A percentile compares a stretch with the other conserved stretches of the same genome.
Conservation (phyloP, 2,113 vertebrate species). For the Xyrauchen texanus region DNA sequence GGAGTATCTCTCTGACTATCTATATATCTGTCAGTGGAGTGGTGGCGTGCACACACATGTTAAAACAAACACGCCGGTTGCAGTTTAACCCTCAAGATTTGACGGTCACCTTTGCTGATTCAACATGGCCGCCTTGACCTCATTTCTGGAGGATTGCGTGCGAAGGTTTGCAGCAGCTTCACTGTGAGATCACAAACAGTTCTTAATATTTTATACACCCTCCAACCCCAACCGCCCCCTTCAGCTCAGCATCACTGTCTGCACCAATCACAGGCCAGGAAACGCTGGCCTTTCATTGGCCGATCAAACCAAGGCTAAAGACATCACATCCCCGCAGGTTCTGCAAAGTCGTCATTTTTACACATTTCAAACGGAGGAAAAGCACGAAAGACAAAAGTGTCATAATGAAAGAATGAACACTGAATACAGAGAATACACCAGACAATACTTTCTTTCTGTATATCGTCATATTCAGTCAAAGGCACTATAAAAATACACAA, state of each 20-base stretch:
- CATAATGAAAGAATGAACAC: no score
- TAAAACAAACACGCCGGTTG: background rate
- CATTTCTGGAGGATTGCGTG: constrained; percentile 64
- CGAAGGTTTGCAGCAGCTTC: constrained; percentile 73
- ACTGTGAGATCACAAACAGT: constrained; percentile 80
- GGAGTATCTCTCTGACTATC: no score
- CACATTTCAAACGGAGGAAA: no score
- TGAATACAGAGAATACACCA: no score
- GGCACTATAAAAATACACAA: no score
- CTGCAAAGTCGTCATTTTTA: no score
- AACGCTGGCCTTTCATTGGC: constrained; percentile 79
- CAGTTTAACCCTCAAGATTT: constrained; percentile 41
- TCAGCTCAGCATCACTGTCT: constrained; percentile 71
- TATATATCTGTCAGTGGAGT: no score
- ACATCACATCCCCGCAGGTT: background rate
- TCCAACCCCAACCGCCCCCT: constrained; percentile 41
- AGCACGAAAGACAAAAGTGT: no score
- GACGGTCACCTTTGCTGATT: constrained; percentile 54
- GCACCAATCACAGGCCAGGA: constrained; percentile 82
- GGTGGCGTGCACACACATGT: no score
- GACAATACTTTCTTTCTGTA: no score
- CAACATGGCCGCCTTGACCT: constrained; percentile 62
- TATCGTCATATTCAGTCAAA: no score
- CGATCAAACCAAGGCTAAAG: constrained; percentile 65
- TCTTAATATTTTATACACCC: constrained; percentile 86